Evolutionary conservation across 2,113 vertebrate genomes (phyloP).

Genomic region (Indicator maculatus): DNA sequence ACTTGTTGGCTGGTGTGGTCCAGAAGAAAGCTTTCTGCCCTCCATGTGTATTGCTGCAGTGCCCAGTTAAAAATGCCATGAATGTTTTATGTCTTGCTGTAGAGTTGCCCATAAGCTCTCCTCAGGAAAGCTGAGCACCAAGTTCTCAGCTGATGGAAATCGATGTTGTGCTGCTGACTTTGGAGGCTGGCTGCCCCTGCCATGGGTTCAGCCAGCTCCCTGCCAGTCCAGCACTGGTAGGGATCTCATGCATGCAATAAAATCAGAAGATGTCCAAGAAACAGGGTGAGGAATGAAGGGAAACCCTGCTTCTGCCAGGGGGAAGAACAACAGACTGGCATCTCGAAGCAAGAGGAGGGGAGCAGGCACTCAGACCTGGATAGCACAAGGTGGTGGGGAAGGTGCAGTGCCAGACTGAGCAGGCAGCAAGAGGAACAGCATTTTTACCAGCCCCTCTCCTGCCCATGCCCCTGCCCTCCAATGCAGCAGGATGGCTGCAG

Average conservation of each 20-base stretch:
- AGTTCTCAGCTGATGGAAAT: background rate
- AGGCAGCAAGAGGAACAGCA: accelerated
- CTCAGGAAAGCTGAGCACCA: background rate
- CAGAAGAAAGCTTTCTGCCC: background rate
- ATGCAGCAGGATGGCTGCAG: background rate
- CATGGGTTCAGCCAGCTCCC: background rate
- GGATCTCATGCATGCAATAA: background rate
- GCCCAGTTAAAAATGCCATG: background rate
- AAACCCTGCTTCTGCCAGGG: background rate
- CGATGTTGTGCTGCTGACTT: accelerated
- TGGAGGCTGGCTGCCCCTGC: background rate
- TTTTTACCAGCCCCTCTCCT: background rate
- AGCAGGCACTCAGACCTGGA: background rate
- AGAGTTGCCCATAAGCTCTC: background rate
- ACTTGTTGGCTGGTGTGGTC: background rate
- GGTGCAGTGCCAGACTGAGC: too few species aligned
- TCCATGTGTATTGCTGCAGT: background rate
- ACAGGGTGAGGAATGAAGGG: background rate
- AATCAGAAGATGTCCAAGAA: background rate
- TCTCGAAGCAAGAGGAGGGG: background rate
- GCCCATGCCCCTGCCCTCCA: accelerated
- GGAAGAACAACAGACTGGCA: background rate
- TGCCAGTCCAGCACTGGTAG: background rate
- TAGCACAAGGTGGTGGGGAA: background rate
- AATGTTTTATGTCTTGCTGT: background rate